These are phyloP conservation scores for Noctua pronuba DNA, from an alignment of 2,888 invertebrate genomes.

Conservation along the genomic window DNA sequence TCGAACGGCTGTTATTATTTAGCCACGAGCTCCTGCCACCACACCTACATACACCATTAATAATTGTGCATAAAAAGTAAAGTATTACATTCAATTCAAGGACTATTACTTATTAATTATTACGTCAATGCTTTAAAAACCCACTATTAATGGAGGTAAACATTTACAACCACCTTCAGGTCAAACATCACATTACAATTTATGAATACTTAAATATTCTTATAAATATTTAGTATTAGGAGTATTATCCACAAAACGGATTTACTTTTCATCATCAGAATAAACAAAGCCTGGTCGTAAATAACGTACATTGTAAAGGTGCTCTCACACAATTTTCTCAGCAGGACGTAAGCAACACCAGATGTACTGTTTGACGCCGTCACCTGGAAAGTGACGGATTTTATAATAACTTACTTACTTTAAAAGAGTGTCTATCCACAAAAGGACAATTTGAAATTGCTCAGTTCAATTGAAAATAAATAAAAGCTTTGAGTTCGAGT, in stretches of 20 bases:
- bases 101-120: not conserved
- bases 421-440: not conserved
- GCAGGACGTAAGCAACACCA: not conserved
- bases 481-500: not conserved
- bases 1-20: not conserved
- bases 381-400: not conserved
- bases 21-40: not conserved
- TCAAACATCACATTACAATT: not conserved
- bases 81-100: not conserved
- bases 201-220: not conserved
- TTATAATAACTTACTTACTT: not conserved
- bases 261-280: constrained; percentile 39
- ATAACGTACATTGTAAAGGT: constrained; percentile 27
- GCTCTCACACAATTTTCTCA: not conserved
- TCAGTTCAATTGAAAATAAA: not conserved
- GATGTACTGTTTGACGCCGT: not conserved
- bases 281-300: constrained; percentile 28
- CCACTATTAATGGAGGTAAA: not conserved
- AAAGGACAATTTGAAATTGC: not conserved
- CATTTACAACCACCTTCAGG: not conserved
- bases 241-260: constrained; percentile 9
- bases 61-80: not conserved
- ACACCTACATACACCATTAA: not conserved
- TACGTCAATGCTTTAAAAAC: not conserved
- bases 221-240: constrained; percentile 13